Percentiles rank a stretch among this genome's conserved stretches.
phyloP scores from a whole-genome alignment of 2,888 invertebrate genomes.

The Lysandra bellargus region DNA sequence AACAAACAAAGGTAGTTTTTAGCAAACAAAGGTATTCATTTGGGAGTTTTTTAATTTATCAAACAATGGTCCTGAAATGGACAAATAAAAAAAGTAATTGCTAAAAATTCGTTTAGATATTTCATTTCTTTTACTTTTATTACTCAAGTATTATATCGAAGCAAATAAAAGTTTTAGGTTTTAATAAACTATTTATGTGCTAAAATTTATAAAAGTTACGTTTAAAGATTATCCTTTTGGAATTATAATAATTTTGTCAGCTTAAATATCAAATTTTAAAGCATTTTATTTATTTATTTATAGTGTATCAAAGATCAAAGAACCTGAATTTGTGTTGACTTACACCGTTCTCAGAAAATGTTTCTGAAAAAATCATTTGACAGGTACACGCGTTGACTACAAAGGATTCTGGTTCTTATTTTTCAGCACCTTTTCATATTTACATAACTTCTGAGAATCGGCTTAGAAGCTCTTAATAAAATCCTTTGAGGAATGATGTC shows the following conservation, averaged over 20 bases:
- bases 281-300: background rate
- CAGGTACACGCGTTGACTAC: constrained; percentile 6
- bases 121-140: background rate
- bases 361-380: constrained; percentile 3
- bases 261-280: too few species aligned
- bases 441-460: background rate
- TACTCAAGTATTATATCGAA: too few species aligned
- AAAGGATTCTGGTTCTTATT: constrained; percentile 4
- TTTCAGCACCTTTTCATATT: background rate
- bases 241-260: too few species aligned
- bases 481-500: background rate
- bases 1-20: constrained; percentile 11
- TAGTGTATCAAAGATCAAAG: background rate
- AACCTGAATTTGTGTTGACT: background rate
- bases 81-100: background rate
- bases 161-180: too few species aligned
- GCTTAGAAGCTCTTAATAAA: background rate
- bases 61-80: background rate
- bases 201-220: too few species aligned
- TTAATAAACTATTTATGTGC: too few species aligned
- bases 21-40: background rate
- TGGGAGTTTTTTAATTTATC: background rate
- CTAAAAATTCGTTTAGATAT: background rate
- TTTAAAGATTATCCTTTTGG: too few species aligned
- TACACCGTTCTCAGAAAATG: background rate